A percentile compares a stretch with the other conserved stretches of the same genome.
Conservation (phyloP, 2,888 invertebrate species). For the Andrena trimmerana region DNA sequence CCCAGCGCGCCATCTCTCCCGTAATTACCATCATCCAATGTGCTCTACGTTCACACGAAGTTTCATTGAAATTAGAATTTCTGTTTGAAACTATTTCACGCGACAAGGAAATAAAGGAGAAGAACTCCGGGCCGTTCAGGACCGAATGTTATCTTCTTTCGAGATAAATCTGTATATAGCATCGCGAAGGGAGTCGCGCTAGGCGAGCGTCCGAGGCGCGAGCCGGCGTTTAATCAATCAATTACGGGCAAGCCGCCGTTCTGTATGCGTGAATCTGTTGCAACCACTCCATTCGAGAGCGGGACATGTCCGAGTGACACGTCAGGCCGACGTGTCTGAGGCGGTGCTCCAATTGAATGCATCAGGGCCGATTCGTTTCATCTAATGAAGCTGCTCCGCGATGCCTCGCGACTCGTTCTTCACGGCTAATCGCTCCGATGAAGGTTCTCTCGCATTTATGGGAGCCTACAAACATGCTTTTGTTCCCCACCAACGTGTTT, state of each 20-base stretch:
- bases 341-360: constrained; percentile 55
- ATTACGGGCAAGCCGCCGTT: constrained; percentile 39
- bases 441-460: constrained; percentile 26
- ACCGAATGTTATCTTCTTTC: too few relatives aligned
- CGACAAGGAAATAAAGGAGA: too few relatives aligned
- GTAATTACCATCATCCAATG: too few relatives aligned
- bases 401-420: constrained; percentile 9
- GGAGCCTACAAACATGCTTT: neutral
- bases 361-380: constrained; percentile 46
- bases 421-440: constrained; percentile 11
- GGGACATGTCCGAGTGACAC: constrained; percentile 41
- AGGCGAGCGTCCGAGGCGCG: neutral
- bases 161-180: too few relatives aligned
- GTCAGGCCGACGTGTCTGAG: constrained; percentile 28
- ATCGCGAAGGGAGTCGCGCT: constrained; percentile 9
- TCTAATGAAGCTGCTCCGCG: constrained; percentile 49
- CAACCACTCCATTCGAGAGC: constrained; percentile 37
- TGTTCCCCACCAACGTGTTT: neutral
- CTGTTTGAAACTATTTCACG: too few relatives aligned
- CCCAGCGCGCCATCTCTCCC: too few relatives aligned
- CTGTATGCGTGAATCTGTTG: constrained; percentile 48
- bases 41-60: too few relatives aligned
- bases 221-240: constrained; percentile 51
- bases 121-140: too few relatives aligned
- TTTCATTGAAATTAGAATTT: too few relatives aligned